These are phyloP conservation scores for Podarcis siculus DNA, from an alignment of 2,797 vertebrate genomes.

Conservation along the genomic window DNA sequence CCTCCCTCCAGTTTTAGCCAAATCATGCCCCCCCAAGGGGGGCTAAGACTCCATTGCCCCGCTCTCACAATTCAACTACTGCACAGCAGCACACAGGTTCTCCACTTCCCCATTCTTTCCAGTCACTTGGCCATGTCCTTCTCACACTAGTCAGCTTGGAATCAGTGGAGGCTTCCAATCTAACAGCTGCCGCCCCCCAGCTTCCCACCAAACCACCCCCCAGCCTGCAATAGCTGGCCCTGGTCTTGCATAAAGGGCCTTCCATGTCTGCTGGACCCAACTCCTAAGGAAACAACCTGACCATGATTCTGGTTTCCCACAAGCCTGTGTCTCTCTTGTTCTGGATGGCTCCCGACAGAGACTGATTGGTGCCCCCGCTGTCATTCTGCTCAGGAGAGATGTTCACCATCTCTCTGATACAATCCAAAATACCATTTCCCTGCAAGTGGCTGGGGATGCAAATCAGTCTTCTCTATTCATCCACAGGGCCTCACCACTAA, in stretches of 20 bases:
- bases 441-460: background rate
- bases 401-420: background rate
- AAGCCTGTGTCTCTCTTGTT: background rate
- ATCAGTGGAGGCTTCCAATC: background rate
- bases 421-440: background rate
- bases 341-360: background rate
- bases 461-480: background rate
- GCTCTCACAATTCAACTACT: background rate
- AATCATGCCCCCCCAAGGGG: background rate
- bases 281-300: background rate
- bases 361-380: background rate
- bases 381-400: slow-evolving; percentile 6
- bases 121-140: background rate
- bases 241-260: background rate
- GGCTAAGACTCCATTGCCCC: background rate
- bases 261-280: background rate
- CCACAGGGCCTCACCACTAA: background rate
- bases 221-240: background rate
- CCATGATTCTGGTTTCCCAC: background rate
- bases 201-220: background rate
- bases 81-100: background rate
- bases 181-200: background rate
- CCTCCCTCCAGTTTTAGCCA: background rate
- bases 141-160: background rate
- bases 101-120: background rate